phyloP scores from a whole-genome alignment of 1,140 invertebrate species.

The Cotesia glomerata region DNA sequence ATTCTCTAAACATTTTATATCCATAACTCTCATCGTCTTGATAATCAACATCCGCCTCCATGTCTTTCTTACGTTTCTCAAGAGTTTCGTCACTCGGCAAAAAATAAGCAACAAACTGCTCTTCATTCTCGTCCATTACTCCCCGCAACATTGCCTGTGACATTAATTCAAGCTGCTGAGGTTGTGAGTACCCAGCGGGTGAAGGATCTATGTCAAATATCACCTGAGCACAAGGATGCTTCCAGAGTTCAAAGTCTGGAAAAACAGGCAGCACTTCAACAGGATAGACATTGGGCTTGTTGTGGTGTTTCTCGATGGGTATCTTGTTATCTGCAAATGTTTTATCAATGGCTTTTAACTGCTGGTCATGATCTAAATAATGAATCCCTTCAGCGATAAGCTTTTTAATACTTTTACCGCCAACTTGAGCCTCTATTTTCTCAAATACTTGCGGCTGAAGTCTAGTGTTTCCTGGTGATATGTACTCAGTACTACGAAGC shows the following conservation, averaged over 20 bases:
- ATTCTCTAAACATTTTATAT: constrained; percentile 93
- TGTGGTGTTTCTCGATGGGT: constrained; percentile 91
- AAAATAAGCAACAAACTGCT: constrained; percentile 99
- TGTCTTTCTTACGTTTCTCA: constrained; percentile 83
- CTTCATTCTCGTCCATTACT: constrained; percentile 97
- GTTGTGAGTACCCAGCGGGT: constrained; percentile 77
- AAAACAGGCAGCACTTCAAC: constrained; percentile 90
- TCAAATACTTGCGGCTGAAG: constrained; percentile 95
- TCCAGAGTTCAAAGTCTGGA: constrained; percentile 97
- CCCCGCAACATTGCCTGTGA: constrained; percentile 98
- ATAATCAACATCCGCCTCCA: constrained; percentile 79
- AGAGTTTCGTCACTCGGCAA: constrained; percentile 93
- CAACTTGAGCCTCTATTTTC: constrained; percentile 95
- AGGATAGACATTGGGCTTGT: constrained; percentile 90
- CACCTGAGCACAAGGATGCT: constrained; percentile 96
- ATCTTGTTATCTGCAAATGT: constrained; percentile 94
- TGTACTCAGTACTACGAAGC: constrained; percentile 97
- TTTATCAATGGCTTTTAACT: constrained; percentile 97
- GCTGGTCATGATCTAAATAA: constrained; percentile 96
- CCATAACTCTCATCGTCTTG: constrained; percentile 92
- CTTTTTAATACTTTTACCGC: constrained; percentile 95
- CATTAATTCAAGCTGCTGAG: constrained; percentile 94
- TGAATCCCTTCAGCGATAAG: constrained; percentile 92
- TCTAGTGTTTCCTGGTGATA: constrained; percentile 97
- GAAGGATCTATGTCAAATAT: constrained; percentile 98